Conservation (phyloP, 2,113 vertebrate species). For the Sander lucioperca region DNA sequence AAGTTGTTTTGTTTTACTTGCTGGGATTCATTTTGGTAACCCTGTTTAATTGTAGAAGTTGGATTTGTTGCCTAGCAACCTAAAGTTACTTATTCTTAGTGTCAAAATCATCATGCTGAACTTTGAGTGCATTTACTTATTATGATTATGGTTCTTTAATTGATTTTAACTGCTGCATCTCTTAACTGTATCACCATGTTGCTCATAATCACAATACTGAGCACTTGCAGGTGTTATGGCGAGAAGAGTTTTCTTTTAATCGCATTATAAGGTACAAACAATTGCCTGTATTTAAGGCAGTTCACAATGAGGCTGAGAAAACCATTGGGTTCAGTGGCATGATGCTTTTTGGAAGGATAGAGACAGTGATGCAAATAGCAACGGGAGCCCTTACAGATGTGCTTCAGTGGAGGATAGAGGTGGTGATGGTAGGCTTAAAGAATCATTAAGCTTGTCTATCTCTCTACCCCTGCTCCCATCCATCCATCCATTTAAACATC, state of each 20-base stretch:
- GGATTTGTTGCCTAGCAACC: constrained; percentile 59
- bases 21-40: constrained; percentile 8
- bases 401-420: too few relatives aligned
- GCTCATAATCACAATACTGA: constrained; percentile 32
- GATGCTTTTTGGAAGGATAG: neutral
- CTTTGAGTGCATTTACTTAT: constrained; percentile 33
- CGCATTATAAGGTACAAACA: neutral
- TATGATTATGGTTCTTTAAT: constrained; percentile 22
- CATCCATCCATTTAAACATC: constrained; percentile 38
- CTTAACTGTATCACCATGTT: neutral
- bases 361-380: neutral
- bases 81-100: constrained; percentile 7
- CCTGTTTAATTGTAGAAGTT: constrained; percentile 20
- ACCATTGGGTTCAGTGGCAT: neutral
- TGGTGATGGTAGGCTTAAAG: too few relatives aligned
- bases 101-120: constrained; percentile 29
- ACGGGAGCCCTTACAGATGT: too few relatives aligned
- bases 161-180: constrained; percentile 31
- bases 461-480: constrained; percentile 7
- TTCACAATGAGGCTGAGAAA: neutral
- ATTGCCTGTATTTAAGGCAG: neutral
- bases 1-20: neutral
- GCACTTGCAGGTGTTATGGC: neutral
- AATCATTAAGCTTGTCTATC: neutral
- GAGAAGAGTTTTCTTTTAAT: neutral